Percentiles rank a stretch among this genome's conserved stretches.
These are phyloP conservation scores for Varanus salvator DNA, from an alignment of 2,113 vertebrate genomes.

Conservation along the genomic window DNA sequence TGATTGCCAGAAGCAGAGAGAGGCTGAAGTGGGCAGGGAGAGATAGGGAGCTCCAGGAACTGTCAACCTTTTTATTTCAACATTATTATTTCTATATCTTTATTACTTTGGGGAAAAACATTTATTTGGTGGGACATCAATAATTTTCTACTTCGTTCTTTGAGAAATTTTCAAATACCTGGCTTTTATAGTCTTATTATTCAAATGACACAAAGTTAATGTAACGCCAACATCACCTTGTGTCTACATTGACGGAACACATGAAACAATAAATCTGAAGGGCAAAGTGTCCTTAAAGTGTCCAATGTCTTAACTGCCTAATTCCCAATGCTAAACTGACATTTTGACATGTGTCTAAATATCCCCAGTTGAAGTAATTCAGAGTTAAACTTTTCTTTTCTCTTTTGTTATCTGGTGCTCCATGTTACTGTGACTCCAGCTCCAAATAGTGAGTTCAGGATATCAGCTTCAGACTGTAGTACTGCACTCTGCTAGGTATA, in stretches of 20 bases:
- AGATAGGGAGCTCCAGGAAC: not conserved
- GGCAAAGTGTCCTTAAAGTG: not conserved
- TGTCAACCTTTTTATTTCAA: not conserved
- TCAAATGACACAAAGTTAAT: not conserved
- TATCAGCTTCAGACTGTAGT: not conserved
- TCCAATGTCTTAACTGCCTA: not conserved
- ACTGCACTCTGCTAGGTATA: not conserved
- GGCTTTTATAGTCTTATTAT: not conserved
- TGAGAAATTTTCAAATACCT: not conserved
- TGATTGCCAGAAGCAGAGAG: not conserved
- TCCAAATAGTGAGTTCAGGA: not conserved
- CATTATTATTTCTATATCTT: not conserved
- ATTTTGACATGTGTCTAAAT: not conserved
- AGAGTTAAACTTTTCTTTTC: not conserved
- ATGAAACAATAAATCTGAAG: not conserved
- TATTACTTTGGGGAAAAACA: not conserved
- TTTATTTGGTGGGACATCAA: not conserved
- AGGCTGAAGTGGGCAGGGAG: not conserved
- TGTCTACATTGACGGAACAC: not conserved
- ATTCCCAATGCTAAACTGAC: not conserved
- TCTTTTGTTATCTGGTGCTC: not conserved
- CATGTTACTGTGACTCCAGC: not conserved
- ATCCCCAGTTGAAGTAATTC: not conserved
- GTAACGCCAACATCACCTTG: not conserved
- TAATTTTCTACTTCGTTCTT: not conserved